Evolutionary conservation across 2,113 vertebrate genomes (phyloP).

Genomic region (Campylomormyrus tamandua): DNA sequence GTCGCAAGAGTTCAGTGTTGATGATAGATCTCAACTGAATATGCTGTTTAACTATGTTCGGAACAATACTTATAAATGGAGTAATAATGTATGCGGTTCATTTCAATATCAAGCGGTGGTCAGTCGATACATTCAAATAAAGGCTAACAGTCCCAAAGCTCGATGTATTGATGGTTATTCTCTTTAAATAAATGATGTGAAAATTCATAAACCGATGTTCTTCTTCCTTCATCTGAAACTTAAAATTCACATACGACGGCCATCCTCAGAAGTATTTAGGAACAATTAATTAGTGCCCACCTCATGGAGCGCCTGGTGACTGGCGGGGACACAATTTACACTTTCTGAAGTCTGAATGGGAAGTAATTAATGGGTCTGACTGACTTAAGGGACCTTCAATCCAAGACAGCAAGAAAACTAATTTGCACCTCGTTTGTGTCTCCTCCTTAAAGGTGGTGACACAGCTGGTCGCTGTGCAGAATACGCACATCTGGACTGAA

Average conservation of each 20-base stretch:
- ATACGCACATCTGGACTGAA: slow-evolving; percentile 23
- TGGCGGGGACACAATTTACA: slow-evolving; percentile 18
- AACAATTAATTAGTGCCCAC: slow-evolving; percentile 14
- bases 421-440: slow-evolving; percentile 25
- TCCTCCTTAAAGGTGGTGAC: slow-evolving; percentile 11
- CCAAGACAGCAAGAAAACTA: slow-evolving; percentile 13
- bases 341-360: slow-evolving; percentile 17
- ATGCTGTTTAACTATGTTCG: neutral
- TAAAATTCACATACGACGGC: neutral
- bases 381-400: slow-evolving; percentile 2
- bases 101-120: neutral
- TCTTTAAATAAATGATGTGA: neutral
- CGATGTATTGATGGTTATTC: neutral
- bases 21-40: neutral
- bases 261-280: neutral
- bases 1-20: neutral
- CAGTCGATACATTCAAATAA: neutral
- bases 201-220: neutral
- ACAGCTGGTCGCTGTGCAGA: slow-evolving; percentile 17
- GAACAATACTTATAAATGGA: neutral
- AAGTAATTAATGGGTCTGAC: slow-evolving; percentile 21
- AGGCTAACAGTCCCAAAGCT: neutral
- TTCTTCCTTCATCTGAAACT: neutral
- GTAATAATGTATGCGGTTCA: neutral
- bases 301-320: slow-evolving; percentile 2